Percentiles rank a stretch among this genome's conserved stretches.
Evolutionary conservation across 2,888 invertebrate species (phyloP).

Genomic region (Malthinus seriepunctatus): DNA sequence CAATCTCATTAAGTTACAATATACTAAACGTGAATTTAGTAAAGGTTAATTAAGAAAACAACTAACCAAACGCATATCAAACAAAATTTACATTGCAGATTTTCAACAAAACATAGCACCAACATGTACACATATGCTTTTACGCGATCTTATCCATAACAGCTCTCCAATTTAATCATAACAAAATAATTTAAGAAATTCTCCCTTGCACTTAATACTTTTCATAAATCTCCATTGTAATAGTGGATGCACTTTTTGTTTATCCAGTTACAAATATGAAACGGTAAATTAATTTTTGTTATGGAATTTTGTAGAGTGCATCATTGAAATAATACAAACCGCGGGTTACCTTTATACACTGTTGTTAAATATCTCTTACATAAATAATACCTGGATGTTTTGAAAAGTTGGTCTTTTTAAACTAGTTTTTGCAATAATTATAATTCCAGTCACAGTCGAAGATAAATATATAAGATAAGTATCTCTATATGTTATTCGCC

Average conservation of each 20-base stretch:
- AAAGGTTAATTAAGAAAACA: too few species aligned
- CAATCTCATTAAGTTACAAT: too few species aligned
- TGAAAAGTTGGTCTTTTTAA: neutral
- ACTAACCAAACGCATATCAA: too few species aligned
- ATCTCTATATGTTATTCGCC: slow-evolving; percentile 15
- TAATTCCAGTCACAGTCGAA: slow-evolving; percentile 15
- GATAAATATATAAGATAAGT: slow-evolving; percentile 18
- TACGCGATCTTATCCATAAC: too few species aligned
- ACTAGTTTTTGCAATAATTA: slow-evolving; percentile 16
- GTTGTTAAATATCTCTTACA: slow-evolving; percentile 1
- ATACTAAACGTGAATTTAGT: too few species aligned
- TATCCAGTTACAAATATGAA: neutral
- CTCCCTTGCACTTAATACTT: neutral
- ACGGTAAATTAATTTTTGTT: neutral
- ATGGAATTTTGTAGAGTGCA: neutral
- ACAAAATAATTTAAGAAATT: neutral
- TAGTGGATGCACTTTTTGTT: too few species aligned
- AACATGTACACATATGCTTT: too few species aligned
- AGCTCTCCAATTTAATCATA: too few species aligned
- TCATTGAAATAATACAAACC: neutral
- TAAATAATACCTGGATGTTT: slow-evolving; percentile 4
- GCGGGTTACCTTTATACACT: slow-evolving; percentile 4
- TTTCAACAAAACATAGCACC: too few species aligned
- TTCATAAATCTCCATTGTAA: too few species aligned
- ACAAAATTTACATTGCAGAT: too few species aligned